phyloP scores from a whole-genome alignment of 2,113 vertebrate species.

The Romanogobio albipinnatus region DNA sequence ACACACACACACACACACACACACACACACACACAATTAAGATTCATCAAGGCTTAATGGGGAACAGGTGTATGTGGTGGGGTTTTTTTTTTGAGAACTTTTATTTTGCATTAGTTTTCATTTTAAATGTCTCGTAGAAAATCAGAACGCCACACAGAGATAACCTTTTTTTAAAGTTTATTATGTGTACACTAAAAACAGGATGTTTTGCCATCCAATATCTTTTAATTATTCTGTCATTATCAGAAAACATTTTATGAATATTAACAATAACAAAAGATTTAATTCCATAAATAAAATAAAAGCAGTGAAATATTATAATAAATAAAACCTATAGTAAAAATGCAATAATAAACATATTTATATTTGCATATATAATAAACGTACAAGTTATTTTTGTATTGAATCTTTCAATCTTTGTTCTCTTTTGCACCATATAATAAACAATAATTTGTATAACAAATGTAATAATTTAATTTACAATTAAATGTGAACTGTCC shows the following conservation, averaged over 20 bases:
- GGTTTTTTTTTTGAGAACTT: background rate
- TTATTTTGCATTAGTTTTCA: slow-evolving; percentile 4
- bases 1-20: background rate
- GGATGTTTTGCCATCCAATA: background rate
- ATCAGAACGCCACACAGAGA: background rate
- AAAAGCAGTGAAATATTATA: background rate
- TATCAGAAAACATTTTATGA: background rate
- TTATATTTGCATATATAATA: no score
- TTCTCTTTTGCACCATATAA: background rate
- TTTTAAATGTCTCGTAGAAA: background rate
- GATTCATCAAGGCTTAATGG: background rate
- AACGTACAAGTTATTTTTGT: no score
- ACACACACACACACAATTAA: background rate
- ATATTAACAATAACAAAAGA: background rate
- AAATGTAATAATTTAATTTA: background rate
- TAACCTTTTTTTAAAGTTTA: no score
- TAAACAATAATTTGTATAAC: background rate
- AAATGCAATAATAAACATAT: background rate
- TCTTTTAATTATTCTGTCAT: background rate
- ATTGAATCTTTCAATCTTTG: no score
- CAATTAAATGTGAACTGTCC: background rate
- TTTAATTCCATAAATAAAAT: background rate
- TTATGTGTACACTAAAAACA: background rate
- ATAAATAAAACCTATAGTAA: background rate
- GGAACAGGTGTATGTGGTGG: background rate